These are phyloP conservation scores for Tipula unca DNA, from an alignment of 2,888 invertebrate genomes.

Conservation along the genomic window DNA sequence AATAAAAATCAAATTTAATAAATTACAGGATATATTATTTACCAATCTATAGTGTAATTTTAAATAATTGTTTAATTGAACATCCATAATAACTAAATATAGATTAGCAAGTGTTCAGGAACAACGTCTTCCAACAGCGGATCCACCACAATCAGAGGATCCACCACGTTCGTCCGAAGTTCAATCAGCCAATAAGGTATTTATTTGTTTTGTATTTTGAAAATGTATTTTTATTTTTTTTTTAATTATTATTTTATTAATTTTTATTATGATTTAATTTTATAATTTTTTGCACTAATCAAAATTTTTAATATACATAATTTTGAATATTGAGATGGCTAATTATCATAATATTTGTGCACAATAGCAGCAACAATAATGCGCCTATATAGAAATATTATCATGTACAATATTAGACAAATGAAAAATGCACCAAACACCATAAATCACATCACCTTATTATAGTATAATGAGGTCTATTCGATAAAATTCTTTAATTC, in stretches of 20 bases:
- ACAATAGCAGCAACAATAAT: neutral
- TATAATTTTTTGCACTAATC: constrained; percentile 1
- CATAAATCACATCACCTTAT: neutral
- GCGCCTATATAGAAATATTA: neutral
- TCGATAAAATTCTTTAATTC: neutral
- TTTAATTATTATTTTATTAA: neutral
- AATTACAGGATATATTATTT: too few species aligned
- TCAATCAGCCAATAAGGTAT: constrained; percentile 66
- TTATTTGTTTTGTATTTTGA: neutral
- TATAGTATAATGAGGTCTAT: neutral
- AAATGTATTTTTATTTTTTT: constrained; percentile 19
- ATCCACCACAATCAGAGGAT: constrained; percentile 49
- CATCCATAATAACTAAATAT: constrained; percentile 24
- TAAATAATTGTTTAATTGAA: neutral
- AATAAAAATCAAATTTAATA: too few species aligned
- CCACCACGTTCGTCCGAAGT: constrained; percentile 44
- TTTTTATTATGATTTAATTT: constrained; percentile 15
- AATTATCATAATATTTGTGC: neutral
- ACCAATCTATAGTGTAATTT: too few species aligned
- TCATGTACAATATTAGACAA: neutral
- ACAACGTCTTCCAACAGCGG: constrained; percentile 65
- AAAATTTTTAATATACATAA: neutral
- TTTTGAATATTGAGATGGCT: neutral
- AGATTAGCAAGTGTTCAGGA: constrained; percentile 96
- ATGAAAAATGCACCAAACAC: neutral